A percentile compares a stretch with the other conserved stretches of the same genome.
Evolutionary conservation across 2,113 vertebrate species (phyloP).

Genomic region (Pterocles burchelli): DNA sequence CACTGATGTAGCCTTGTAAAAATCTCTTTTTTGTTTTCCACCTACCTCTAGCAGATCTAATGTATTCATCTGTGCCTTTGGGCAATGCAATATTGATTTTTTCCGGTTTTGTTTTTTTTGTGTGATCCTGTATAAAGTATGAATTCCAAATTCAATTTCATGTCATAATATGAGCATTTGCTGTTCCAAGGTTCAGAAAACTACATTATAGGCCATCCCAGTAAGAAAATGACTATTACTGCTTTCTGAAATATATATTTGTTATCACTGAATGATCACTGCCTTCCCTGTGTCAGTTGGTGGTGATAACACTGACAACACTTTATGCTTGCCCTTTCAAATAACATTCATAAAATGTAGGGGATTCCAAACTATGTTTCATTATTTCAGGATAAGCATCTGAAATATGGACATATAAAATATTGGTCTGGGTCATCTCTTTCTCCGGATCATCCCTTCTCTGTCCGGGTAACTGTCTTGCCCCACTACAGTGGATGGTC

Average conservation of each 20-base stretch:
- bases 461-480: no score
- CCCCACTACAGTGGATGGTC: no score
- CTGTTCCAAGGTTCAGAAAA: not conserved
- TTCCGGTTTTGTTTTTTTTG: not conserved
- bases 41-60: not conserved
- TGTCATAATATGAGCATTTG: not conserved
- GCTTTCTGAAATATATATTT: not conserved
- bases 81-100: constrained; percentile 9
- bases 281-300: not conserved
- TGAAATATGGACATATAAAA: not conserved
- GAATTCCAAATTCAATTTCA: not conserved
- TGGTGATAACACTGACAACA: not conserved
- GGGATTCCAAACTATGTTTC: not conserved
- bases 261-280: not conserved
- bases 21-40: not conserved
- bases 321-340: not conserved
- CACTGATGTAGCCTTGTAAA: not conserved
- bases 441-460: no score
- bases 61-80: not conserved
- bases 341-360: not conserved
- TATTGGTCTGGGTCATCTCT: not conserved
- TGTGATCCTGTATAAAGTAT: not conserved
- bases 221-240: not conserved
- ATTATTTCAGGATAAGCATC: not conserved
- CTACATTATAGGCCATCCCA: not conserved